phyloP scores from a whole-genome alignment of 2,113 vertebrate genomes.

The Thamnaconus septentrionalis region DNA sequence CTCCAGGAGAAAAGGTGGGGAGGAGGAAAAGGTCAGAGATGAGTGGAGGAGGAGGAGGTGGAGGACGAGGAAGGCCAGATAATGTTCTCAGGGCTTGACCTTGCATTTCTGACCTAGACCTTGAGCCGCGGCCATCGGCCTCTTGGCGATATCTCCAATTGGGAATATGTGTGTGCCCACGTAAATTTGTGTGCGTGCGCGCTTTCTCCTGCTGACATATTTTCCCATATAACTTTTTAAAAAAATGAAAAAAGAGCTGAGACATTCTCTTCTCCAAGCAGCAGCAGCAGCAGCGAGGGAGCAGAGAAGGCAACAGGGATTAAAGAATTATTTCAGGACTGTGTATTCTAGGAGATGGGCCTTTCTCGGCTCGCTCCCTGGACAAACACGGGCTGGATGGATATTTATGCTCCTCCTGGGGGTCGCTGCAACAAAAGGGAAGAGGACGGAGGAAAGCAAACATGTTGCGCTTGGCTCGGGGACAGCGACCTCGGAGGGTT shows the following conservation, averaged over 20 bases:
- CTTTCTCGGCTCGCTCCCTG: conserved; percentile 62
- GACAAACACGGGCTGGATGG: conserved; percentile 71
- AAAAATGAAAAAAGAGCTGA: conserved; percentile 47
- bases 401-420: conserved; percentile 77
- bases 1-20: conserved; percentile 17
- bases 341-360: conserved; percentile 77
- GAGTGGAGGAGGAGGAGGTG: conserved; percentile 12
- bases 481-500: conserved; percentile 35
- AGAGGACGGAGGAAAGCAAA: conserved; percentile 69
- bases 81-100: conserved; percentile 47
- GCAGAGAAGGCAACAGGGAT: conserved; percentile 47
- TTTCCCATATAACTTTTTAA: conserved; percentile 74
- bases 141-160: conserved; percentile 29
- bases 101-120: conserved; percentile 45
- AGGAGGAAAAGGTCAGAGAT: conserved; percentile 7
- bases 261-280: conserved; percentile 54
- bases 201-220: conserved; percentile 62
- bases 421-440: conserved; percentile 75
- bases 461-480: conserved; percentile 76
- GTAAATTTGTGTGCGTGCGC: conserved; percentile 35
- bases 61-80: conserved; percentile 6
- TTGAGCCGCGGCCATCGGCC: conserved; percentile 19
- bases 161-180: conserved; percentile 16
- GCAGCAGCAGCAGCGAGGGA: background rate
- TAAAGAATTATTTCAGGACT: conserved; percentile 75